Evolutionary conservation across 2,888 invertebrate genomes (phyloP).

Genomic region (Oscheius myriophilus): DNA sequence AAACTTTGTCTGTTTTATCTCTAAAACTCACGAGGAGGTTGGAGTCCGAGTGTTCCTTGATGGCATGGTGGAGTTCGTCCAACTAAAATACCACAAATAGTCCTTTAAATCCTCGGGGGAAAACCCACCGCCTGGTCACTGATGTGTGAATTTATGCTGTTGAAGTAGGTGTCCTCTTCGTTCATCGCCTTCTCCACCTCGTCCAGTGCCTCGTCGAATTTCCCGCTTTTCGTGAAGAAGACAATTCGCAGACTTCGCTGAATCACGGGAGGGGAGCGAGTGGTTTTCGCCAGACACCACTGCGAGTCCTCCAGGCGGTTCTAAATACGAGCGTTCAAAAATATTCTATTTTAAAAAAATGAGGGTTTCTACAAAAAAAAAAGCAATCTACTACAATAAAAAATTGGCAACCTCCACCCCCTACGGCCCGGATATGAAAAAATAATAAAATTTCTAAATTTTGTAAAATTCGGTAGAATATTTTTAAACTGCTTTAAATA

Average conservation of each 20-base stretch:
- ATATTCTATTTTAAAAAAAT: no score
- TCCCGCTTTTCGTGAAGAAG: slow-evolving; percentile 32
- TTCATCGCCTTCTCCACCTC: slow-evolving; percentile 40
- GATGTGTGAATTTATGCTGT: slow-evolving; percentile 36
- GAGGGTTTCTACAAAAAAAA: no score
- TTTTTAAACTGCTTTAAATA: no score
- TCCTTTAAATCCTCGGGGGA: neutral
- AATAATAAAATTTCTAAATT: no score
- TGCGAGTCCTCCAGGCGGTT: slow-evolving; percentile 38
- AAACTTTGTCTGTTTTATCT: no score
- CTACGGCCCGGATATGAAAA: no score
- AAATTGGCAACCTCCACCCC: no score
- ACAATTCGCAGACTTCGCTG: slow-evolving; percentile 30
- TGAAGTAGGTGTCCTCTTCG: slow-evolving; percentile 36
- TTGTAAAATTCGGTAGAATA: no score
- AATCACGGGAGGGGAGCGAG: slow-evolving; percentile 36
- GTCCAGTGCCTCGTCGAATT: slow-evolving; percentile 42
- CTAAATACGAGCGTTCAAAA: no score
- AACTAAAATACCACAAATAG: slow-evolving; percentile 8
- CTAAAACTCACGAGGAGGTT: slow-evolving; percentile 9
- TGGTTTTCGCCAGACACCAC: slow-evolving; percentile 32
- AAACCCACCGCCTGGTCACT: slow-evolving; percentile 43
- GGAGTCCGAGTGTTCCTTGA: slow-evolving; percentile 1
- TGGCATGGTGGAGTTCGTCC: slow-evolving; percentile 8
- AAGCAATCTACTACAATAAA: no score